Conservation (phyloP, 37 sponge, comb jelly and placozoan species). For the Haliclona indistincta region DNA sequence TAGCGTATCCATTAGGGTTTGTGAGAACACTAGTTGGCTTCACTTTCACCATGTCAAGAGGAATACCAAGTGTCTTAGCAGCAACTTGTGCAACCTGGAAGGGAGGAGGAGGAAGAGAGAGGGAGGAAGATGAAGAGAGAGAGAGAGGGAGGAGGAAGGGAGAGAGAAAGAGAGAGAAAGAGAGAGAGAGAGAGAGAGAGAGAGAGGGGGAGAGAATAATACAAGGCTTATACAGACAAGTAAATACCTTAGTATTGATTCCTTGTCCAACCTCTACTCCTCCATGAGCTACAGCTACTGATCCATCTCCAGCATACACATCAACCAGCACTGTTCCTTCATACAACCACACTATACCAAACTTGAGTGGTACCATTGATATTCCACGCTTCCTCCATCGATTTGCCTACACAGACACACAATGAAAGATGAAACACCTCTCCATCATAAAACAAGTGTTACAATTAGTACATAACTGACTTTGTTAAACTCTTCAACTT, state of each 20-base stretch:
- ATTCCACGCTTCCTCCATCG: constrained; percentile 61
- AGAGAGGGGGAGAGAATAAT: constrained; percentile 1
- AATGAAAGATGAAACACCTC: background rate
- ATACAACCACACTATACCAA: constrained; percentile 18
- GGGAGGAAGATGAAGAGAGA: background rate
- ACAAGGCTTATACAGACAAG: too few species aligned
- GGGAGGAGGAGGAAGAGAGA: too few species aligned
- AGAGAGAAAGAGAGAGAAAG: constrained; percentile 4
- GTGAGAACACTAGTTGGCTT: constrained; percentile 58
- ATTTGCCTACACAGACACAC: constrained; percentile 27
- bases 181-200: constrained; percentile 6
- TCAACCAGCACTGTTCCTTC: constrained; percentile 16
- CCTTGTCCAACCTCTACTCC: constrained; percentile 62
- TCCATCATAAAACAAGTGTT: background rate
- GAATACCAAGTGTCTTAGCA: constrained; percentile 66
- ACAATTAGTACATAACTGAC: constrained; percentile 12
- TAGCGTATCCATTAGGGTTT: constrained; percentile 58
- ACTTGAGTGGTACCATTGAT: constrained; percentile 46
- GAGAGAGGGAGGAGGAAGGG: background rate
- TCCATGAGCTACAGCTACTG: constrained; percentile 40
- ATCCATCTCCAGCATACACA: constrained; percentile 46
- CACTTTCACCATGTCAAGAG: constrained; percentile 48
- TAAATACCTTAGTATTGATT: constrained; percentile 9
- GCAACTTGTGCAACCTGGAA: constrained; percentile 78
- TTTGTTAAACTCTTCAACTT: constrained; percentile 45